phyloP scores from a whole-genome alignment of 2,113 vertebrate genomes.

The Chroicocephalus ridibundus region DNA sequence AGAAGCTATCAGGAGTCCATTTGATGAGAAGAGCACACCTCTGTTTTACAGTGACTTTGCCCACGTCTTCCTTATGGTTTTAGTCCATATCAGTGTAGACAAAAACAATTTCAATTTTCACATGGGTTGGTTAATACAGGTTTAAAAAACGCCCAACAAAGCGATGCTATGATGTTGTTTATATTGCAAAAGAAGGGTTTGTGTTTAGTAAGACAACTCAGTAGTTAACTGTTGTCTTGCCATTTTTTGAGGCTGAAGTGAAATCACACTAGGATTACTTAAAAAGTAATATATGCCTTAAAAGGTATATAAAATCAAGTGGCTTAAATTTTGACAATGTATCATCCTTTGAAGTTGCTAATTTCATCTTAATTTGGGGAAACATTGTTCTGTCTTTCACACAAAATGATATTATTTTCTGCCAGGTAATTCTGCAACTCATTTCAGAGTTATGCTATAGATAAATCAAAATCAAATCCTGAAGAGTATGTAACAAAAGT shows the following conservation, averaged over 20 bases:
- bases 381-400: background rate
- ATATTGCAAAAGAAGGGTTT: background rate
- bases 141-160: background rate
- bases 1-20: background rate
- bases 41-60: background rate
- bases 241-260: background rate
- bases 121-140: background rate
- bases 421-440: background rate
- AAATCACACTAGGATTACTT: background rate
- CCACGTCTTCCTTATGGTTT: background rate
- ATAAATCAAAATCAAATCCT: background rate
- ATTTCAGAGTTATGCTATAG: background rate
- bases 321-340: background rate
- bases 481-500: background rate
- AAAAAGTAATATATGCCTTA: background rate
- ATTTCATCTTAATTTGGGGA: background rate
- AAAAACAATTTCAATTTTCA: background rate
- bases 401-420: background rate
- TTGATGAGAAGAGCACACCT: background rate
- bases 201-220: background rate
- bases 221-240: background rate
- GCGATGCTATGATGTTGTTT: background rate
- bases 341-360: background rate
- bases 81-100: background rate
- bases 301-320: background rate